These are phyloP conservation scores for Tetheella fluctuosa DNA, from an alignment of 2,888 invertebrate genomes.

Conservation along the genomic window DNA sequence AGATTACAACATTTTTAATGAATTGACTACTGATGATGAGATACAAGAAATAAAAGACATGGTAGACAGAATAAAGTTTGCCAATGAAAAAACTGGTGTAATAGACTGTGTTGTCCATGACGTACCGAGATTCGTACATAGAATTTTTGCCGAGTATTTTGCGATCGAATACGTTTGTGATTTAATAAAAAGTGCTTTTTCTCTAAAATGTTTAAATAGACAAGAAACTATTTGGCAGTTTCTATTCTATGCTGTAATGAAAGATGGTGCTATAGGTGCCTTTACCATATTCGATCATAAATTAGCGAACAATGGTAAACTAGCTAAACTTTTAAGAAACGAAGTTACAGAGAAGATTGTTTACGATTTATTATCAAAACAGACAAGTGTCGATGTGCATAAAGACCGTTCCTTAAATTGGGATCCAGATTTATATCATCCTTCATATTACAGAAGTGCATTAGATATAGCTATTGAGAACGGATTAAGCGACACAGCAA, in stretches of 20 bases:
- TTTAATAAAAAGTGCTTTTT: constrained; percentile 8
- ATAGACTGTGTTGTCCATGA: constrained; percentile 16
- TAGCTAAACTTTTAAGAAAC: not conserved
- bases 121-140: constrained; percentile 18
- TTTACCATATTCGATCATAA: constrained; percentile 5
- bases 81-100: constrained; percentile 18
- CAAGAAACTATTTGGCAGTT: not conserved
- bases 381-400: not conserved
- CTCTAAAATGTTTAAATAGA: not conserved
- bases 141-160: constrained; percentile 20
- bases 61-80: constrained; percentile 15
- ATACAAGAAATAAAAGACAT: constrained; percentile 10
- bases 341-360: not conserved
- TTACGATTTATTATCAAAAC: not conserved
- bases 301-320: not conserved
- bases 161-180: constrained; percentile 17
- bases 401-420: not conserved
- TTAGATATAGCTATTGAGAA: not conserved
- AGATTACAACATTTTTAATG: not conserved
- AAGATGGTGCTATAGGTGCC: not conserved
- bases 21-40: constrained; percentile 3
- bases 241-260: not conserved
- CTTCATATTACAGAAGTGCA: not conserved
- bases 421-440: not conserved
- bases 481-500: not conserved